Conservation (phyloP, 2,797 vertebrate species). For the Acrossocheilus fasciatus region DNA sequence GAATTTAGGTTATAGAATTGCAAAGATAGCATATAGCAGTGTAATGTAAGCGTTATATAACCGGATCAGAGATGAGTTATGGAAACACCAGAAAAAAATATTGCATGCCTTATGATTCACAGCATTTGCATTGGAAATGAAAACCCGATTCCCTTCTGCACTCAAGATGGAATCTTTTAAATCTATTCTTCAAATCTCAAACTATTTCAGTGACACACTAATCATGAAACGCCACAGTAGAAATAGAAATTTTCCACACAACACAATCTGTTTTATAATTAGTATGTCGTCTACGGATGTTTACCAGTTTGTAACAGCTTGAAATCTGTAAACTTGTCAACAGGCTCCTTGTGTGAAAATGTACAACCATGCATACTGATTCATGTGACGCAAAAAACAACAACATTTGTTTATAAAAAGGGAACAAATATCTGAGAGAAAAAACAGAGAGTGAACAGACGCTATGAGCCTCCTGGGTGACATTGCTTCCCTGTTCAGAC, state of each 20-base stretch:
- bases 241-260: conserved; percentile 8
- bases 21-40: conserved; percentile 10
- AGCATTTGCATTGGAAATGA: conserved; percentile 49
- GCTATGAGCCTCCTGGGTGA: not conserved
- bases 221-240: not conserved
- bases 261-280: conserved; percentile 20
- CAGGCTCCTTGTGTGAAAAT: not conserved
- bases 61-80: not conserved
- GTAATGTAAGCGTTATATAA: not conserved
- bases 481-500: not conserved
- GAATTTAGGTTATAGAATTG: conserved; percentile 28
- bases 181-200: not conserved
- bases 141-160: conserved; percentile 24
- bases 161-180: not conserved
- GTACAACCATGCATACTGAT: not conserved
- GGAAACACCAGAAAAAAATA: not conserved
- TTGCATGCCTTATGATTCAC: conserved; percentile 45
- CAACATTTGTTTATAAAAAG: conserved; percentile 1
- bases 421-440: not conserved
- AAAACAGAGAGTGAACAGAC: not conserved
- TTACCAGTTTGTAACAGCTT: conserved; percentile 18
- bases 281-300: not conserved
- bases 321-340: not conserved
- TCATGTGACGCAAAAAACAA: not conserved
- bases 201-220: not conserved